Evolutionary conservation across 1,140 invertebrate species (phyloP).

Genomic region (Metaphire vulgaris): DNA sequence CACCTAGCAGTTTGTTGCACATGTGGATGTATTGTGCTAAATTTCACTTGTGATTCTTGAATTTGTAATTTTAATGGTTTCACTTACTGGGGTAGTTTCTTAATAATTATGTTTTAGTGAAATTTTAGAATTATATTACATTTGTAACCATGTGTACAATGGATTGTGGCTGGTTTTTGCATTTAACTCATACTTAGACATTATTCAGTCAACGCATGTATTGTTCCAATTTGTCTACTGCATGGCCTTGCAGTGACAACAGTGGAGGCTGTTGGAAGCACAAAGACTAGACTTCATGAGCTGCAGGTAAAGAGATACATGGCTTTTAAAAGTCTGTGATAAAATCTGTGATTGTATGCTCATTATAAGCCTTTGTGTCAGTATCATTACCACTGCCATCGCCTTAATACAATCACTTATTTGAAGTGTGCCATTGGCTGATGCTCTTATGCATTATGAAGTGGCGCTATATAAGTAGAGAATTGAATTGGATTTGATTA

Average conservation of each 20-base stretch:
- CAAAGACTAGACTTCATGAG: constrained; percentile 1
- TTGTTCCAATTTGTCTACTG: constrained; percentile 11
- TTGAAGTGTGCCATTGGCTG: background rate
- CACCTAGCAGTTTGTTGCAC: background rate
- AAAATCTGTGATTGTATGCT: background rate
- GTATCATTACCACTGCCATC: background rate
- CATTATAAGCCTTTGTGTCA: background rate
- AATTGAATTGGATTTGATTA: background rate
- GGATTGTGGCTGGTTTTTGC: too few relatives aligned
- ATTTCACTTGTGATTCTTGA: too few relatives aligned
- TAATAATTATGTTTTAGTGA: too few relatives aligned
- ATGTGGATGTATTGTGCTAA: background rate
- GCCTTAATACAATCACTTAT: background rate
- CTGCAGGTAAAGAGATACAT: constrained; percentile 35
- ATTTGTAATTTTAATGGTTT: background rate
- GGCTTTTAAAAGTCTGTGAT: background rate
- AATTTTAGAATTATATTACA: background rate
- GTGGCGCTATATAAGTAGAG: too few relatives aligned
- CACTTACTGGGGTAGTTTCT: background rate
- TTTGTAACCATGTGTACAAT: background rate
- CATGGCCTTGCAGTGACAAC: constrained; percentile 24
- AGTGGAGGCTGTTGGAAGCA: constrained; percentile 21
- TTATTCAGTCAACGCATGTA: constrained; percentile 10
- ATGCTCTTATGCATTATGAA: too few relatives aligned
- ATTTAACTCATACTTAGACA: constrained; percentile 7